phyloP scores from a whole-genome alignment of 2,888 invertebrate species.

The Andrena praecox region DNA sequence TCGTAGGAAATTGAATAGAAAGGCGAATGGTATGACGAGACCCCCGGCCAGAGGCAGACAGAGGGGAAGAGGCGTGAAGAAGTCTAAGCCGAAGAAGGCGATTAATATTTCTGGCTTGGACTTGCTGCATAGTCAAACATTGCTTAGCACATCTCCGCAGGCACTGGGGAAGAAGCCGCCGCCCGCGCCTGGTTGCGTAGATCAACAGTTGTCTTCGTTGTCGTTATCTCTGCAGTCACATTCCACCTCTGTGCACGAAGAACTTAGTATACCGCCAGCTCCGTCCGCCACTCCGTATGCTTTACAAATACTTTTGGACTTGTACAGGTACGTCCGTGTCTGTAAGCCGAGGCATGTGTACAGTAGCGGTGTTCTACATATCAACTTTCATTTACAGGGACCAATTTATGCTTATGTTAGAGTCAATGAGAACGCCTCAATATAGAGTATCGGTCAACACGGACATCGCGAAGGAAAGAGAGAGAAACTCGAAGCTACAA shows the following conservation, averaged over 20 bases:
- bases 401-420: conserved; percentile 94
- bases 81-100: conserved; percentile 88
- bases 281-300: conserved; percentile 93
- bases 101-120: conserved; percentile 94
- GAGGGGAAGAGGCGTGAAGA: conserved; percentile 86
- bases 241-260: conserved; percentile 90
- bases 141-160: conserved; percentile 93
- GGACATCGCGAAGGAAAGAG: conserved; percentile 93
- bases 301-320: conserved; percentile 94
- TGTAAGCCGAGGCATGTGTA: neutral
- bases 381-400: conserved; percentile 85
- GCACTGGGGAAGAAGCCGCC: conserved; percentile 90
- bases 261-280: conserved; percentile 92
- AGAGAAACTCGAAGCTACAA: conserved; percentile 92
- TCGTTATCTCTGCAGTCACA: conserved; percentile 88
- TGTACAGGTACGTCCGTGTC: conserved; percentile 86
- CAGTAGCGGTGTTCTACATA: neutral
- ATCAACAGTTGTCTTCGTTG: conserved; percentile 94
- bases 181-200: conserved; percentile 96
- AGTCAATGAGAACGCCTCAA: conserved; percentile 92
- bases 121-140: conserved; percentile 94
- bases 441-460: conserved; percentile 90
- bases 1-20: conserved; percentile 80
- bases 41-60: conserved; percentile 74
- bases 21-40: conserved; percentile 77